phyloP scores from a whole-genome alignment of 1,140 invertebrate genomes.

The Teleopsis dalmanni region DNA sequence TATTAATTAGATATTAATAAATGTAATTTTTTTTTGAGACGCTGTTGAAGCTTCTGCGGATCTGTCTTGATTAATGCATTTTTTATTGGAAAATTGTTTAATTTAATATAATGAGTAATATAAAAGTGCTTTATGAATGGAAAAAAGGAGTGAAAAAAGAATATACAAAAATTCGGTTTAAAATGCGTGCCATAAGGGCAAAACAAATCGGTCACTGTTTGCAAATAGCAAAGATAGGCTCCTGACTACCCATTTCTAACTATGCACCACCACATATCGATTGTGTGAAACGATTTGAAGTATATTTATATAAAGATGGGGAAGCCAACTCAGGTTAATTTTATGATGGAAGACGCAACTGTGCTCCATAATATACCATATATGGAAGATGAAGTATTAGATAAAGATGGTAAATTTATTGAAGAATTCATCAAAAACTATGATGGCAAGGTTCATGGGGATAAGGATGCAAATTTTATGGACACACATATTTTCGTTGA shows the following conservation, averaged over 20 bases:
- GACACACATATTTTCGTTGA: slow-evolving; percentile 94
- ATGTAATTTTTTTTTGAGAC: no score
- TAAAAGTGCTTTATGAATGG: slow-evolving; percentile 64
- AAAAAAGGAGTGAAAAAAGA: slow-evolving; percentile 84
- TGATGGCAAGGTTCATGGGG: slow-evolving; percentile 91
- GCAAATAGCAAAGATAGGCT: slow-evolving; percentile 25
- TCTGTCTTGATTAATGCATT: no score
- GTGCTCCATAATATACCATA: slow-evolving; percentile 97
- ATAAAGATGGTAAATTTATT: slow-evolving; percentile 93
- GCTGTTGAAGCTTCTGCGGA: no score
- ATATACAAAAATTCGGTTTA: slow-evolving; percentile 76
- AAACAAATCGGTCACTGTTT: slow-evolving; percentile 62
- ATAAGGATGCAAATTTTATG: slow-evolving; percentile 82
- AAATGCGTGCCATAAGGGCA: slow-evolving; percentile 79
- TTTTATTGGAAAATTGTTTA: no score
- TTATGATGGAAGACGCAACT: slow-evolving; percentile 98
- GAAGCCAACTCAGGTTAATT: slow-evolving; percentile 95
- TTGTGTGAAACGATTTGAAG: slow-evolving; percentile 75
- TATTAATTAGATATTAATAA: no score
- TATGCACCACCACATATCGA: slow-evolving; percentile 62
- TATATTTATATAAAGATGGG: slow-evolving; percentile 62
- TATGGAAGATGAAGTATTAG: slow-evolving; percentile 92
- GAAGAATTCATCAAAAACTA: slow-evolving; percentile 98
- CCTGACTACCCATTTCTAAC: slow-evolving; percentile 46
- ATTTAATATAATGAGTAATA: slow-evolving; percentile 14